Percentiles rank a stretch among this genome's conserved stretches.
These are phyloP conservation scores for Diorhabda carinulata DNA, from an alignment of 1,140 invertebrate species.

Conservation along the genomic window DNA sequence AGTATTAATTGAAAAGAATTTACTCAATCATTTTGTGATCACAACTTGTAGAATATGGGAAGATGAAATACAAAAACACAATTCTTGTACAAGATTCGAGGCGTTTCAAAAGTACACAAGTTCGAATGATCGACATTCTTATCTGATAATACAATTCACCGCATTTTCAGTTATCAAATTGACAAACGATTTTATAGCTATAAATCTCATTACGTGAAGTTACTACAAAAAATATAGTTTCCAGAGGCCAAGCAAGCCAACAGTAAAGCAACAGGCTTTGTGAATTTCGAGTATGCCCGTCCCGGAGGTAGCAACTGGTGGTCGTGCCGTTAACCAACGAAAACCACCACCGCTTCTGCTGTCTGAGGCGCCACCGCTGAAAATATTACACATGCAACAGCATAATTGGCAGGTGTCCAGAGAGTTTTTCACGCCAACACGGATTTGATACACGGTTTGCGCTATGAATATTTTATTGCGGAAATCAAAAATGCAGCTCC, in stretches of 20 bases:
- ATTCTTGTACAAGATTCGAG: too few species aligned
- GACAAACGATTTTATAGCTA: background rate
- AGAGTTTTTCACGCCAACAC: constrained; percentile 9
- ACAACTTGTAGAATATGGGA: too few species aligned
- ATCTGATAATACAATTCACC: too few species aligned
- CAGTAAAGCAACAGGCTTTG: background rate
- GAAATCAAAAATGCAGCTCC: background rate
- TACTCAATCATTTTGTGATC: too few species aligned
- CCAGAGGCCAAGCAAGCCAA: background rate
- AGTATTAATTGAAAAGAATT: too few species aligned
- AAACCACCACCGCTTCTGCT: background rate
- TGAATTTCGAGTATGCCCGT: constrained; percentile 6
- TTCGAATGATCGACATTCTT: too few species aligned
- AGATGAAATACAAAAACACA: too few species aligned
- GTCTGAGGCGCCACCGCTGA: constrained; percentile 17
- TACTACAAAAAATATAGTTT: background rate
- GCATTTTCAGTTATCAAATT: too few species aligned
- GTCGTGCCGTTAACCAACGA: background rate
- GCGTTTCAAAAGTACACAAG: too few species aligned
- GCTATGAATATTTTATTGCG: constrained; percentile 1
- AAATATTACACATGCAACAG: constrained; percentile 46
- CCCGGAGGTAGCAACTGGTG: background rate
- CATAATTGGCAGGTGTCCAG: constrained; percentile 46
- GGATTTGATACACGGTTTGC: constrained; percentile 2
- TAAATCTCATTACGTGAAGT: background rate